phyloP scores from a whole-genome alignment of 2,797 vertebrate species.

The Anguilla marmorata region DNA sequence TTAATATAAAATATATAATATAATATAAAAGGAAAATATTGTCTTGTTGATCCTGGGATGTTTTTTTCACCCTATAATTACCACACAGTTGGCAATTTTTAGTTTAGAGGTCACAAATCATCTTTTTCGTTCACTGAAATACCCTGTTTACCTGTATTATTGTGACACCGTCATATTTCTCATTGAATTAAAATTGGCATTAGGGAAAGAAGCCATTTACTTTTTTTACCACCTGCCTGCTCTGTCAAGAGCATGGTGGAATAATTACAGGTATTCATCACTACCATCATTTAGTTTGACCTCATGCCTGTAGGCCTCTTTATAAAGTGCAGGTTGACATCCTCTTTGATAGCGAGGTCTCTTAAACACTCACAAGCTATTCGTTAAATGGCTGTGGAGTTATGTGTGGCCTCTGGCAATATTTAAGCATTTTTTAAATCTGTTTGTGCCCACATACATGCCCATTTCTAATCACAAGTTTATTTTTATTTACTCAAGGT shows the following conservation, averaged over 20 bases:
- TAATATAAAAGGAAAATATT: neutral
- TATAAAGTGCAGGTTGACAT: neutral
- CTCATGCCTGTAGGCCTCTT: neutral
- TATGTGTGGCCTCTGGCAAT: neutral
- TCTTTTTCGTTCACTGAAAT: neutral
- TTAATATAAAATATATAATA: neutral
- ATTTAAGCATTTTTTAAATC: neutral
- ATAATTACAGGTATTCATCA: constrained; percentile 13
- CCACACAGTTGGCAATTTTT: neutral
- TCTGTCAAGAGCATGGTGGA: neutral
- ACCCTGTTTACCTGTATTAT: neutral
- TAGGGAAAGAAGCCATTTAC: neutral
- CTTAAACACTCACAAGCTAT: constrained; percentile 7
- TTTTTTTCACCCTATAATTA: neutral
- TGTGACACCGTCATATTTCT: neutral
- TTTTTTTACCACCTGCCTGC: neutral
- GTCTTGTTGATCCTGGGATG: neutral
- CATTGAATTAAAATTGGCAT: neutral
- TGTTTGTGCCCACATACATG: neutral
- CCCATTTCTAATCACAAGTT: neutral
- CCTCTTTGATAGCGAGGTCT: neutral
- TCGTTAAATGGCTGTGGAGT: neutral
- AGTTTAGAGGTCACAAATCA: neutral
- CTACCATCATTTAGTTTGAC: neutral
- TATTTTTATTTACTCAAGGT: neutral